Conservation (phyloP, 2,113 vertebrate genomes). For the Chrysochloris asiatica region DNA sequence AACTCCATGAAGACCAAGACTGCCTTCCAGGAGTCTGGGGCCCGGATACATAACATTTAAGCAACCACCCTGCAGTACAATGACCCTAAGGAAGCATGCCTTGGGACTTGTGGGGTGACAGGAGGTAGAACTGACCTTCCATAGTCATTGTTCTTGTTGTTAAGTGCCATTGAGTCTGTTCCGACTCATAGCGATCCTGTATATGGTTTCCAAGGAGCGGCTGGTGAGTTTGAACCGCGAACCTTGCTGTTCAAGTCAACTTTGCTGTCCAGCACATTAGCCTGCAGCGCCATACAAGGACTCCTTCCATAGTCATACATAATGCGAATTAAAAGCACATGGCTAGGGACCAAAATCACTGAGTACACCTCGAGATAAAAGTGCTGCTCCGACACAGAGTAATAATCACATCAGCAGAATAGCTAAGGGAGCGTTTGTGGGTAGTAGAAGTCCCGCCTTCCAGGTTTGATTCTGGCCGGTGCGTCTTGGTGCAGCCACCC, state of each 20-base stretch:
- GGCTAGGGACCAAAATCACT: background rate
- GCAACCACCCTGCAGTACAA: background rate
- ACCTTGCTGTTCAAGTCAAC: no score
- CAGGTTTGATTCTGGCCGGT: background rate
- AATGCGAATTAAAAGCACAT: background rate
- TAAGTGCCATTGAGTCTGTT: no score
- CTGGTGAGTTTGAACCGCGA: no score
- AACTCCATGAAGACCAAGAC: background rate
- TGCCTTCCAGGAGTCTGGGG: background rate
- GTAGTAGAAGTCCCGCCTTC: background rate
- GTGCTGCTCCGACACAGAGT: background rate
- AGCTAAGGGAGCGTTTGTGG: background rate
- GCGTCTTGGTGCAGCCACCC: background rate
- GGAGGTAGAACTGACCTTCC: no score
- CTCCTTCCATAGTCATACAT: background rate
- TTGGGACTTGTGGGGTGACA: background rate
- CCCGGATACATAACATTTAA: background rate
- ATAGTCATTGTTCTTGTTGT: no score
- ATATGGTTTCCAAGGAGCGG: no score
- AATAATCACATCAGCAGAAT: background rate
- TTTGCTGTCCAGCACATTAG: no score
- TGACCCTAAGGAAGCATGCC: background rate
- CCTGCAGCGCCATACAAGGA: no score
- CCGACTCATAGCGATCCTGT: no score
- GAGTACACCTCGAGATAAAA: background rate